Conservation (phyloP, 2,888 invertebrate genomes). For the Stomorhina lunata region DNA sequence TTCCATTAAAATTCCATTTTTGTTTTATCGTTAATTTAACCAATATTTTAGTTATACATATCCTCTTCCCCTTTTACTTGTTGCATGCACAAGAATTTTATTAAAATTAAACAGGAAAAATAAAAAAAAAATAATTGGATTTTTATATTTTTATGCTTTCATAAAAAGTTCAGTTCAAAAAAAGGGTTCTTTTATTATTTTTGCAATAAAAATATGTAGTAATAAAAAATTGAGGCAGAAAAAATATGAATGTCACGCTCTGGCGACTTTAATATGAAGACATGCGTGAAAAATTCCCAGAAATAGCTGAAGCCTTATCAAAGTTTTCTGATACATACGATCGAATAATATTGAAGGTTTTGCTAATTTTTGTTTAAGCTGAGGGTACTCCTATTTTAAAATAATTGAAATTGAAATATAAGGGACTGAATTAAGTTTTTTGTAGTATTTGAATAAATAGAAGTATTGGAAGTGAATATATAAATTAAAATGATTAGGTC, state of each 20-base stretch:
- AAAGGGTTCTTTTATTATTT: slow-evolving; percentile 39
- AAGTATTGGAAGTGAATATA: too few species aligned
- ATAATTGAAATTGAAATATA: too few species aligned
- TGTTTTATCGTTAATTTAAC: too few species aligned
- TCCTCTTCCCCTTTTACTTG: slow-evolving; percentile 3
- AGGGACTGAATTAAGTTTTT: too few species aligned
- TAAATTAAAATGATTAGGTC: too few species aligned
- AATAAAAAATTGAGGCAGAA: slow-evolving; percentile 14
- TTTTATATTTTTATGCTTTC: slow-evolving; percentile 15
- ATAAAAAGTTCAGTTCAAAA: background rate
- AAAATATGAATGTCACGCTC: slow-evolving; percentile 48
- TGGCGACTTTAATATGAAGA: slow-evolving; percentile 37
- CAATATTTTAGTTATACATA: background rate
- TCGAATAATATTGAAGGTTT: background rate
- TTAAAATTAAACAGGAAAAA: slow-evolving; percentile 16
- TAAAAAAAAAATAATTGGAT: slow-evolving; percentile 52
- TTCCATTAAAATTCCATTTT: too few species aligned
- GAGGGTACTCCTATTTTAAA: too few species aligned
- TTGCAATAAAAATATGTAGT: slow-evolving; percentile 4
- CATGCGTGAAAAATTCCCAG: slow-evolving; percentile 38
- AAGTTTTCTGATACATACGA: too few species aligned
- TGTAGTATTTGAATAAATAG: too few species aligned
- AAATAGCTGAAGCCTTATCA: slow-evolving; percentile 18
- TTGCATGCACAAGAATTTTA: slow-evolving; percentile 5
- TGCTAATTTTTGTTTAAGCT: too few species aligned